Conservation (phyloP, 2,888 invertebrate species). For the Cremastobaeus sp. region DNA sequence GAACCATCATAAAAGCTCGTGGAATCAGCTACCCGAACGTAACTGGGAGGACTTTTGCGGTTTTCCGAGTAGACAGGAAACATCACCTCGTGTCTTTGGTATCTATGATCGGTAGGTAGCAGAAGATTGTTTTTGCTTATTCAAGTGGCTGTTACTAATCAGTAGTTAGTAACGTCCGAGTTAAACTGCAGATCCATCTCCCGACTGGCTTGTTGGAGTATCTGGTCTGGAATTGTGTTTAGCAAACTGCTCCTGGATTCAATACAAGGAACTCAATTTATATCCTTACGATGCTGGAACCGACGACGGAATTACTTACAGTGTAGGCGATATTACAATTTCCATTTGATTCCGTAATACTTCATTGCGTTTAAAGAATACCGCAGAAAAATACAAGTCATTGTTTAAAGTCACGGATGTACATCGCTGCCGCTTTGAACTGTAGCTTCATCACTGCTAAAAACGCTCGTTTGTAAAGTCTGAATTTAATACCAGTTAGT, state of each 20-base stretch:
- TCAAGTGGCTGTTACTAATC: background rate
- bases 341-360: too few species aligned
- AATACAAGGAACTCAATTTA: constrained; percentile 88
- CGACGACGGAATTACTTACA: constrained; percentile 94
- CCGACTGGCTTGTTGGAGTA: constrained; percentile 98
- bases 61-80: constrained; percentile 89
- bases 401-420: too few species aligned
- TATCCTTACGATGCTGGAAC: constrained; percentile 98
- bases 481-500: too few species aligned
- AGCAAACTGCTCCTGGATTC: constrained; percentile 94
- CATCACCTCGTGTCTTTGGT: constrained; percentile 92
- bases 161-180: background rate
- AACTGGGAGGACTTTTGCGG: constrained; percentile 88
- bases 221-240: constrained; percentile 92
- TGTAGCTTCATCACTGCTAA: too few species aligned
- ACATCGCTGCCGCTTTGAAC: too few species aligned
- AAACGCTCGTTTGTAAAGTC: too few species aligned
- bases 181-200: constrained; percentile 87
- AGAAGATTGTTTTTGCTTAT: background rate
- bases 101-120: constrained; percentile 87
- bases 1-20: constrained; percentile 92
- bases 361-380: too few species aligned
- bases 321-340: constrained; percentile 80
- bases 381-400: too few species aligned
- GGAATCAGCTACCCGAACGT: constrained; percentile 95